Evolutionary conservation across 1,140 invertebrate genomes (phyloP).

Genomic region (Eulimnadia texana): DNA sequence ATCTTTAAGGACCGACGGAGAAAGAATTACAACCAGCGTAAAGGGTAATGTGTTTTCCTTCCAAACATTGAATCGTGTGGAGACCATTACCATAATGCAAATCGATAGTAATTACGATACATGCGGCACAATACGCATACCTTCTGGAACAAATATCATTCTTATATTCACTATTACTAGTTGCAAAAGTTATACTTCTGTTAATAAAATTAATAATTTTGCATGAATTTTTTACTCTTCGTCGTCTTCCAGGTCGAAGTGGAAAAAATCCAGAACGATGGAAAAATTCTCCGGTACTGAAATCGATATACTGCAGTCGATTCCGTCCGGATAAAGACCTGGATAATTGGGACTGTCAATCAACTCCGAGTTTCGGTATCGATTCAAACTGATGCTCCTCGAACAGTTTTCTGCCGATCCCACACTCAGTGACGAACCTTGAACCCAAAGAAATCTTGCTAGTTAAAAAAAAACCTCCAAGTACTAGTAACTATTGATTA

Average conservation of each 20-base stretch:
- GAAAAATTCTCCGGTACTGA: slow-evolving; percentile 40
- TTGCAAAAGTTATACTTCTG: background rate
- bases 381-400: slow-evolving; percentile 39
- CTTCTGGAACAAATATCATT: background rate
- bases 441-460: background rate
- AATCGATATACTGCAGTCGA: slow-evolving; percentile 43
- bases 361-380: slow-evolving; percentile 38
- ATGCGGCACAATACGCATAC: background rate
- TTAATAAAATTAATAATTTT: background rate
- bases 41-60: too few species aligned
- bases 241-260: slow-evolving; percentile 50
- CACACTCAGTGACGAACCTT: background rate
- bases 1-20: background rate
- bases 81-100: background rate
- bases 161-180: background rate
- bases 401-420: slow-evolving; percentile 35
- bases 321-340: slow-evolving; percentile 49
- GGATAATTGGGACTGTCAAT: slow-evolving; percentile 53
- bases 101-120: background rate
- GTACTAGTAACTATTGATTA: background rate
- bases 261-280: slow-evolving; percentile 47
- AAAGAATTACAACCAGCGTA: too few species aligned
- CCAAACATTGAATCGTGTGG: too few species aligned
- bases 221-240: slow-evolving; percentile 36
- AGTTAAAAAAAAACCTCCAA: background rate